phyloP scores from a whole-genome alignment of 2,888 invertebrate species.

The Globia sparganii region DNA sequence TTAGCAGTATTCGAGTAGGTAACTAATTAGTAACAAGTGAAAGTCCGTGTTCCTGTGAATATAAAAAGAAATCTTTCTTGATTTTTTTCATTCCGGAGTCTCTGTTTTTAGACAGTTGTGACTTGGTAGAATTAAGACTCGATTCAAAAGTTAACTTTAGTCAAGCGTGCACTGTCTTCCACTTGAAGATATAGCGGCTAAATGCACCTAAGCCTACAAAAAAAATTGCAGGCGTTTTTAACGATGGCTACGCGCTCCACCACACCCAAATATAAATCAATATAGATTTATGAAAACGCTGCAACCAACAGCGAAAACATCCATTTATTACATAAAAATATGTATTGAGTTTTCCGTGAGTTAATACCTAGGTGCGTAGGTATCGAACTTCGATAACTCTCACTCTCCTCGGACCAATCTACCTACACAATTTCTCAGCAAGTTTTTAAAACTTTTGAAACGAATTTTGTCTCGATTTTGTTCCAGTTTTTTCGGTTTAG shows the following conservation, averaged over 20 bases:
- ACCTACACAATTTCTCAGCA: constrained; percentile 9
- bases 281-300: constrained; percentile 25
- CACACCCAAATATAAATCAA: constrained; percentile 20
- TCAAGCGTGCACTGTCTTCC: not conserved
- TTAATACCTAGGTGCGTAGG: not conserved
- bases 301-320: not conserved
- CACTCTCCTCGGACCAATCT: constrained; percentile 11
- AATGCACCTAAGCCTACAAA: not conserved
- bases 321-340: constrained; percentile 22
- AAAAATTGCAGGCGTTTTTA: not conserved
- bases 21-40: not conserved
- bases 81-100: not conserved
- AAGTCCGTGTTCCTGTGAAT: not conserved
- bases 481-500: constrained; percentile 12
- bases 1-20: not conserved
- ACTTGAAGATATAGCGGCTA: not conserved
- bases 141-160: not conserved
- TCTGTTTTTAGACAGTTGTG: not conserved
- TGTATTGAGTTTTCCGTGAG: not conserved
- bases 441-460: constrained; percentile 23
- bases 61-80: not conserved
- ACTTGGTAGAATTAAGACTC: not conserved
- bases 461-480: constrained; percentile 11
- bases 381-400: constrained; percentile 13
- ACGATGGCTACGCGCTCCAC: too few species aligned